These are phyloP conservation scores for Marmota flaviventris DNA, from an alignment of 2,113 vertebrate genomes.

Conservation along the genomic window DNA sequence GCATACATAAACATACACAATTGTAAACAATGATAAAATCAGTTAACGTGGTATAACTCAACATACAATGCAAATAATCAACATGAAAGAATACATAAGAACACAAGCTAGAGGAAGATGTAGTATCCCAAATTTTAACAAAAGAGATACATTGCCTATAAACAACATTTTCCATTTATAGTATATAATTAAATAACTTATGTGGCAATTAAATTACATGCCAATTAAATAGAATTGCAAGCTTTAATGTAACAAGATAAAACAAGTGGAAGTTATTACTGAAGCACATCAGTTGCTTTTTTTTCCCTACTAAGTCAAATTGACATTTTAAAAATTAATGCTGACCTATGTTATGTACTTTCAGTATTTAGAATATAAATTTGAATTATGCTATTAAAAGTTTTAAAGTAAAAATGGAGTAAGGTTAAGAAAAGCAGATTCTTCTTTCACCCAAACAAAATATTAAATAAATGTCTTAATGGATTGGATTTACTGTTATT, in stretches of 20 bases:
- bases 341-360: slow-evolving; percentile 19
- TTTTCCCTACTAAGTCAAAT: slow-evolving; percentile 61
- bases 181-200: slow-evolving; percentile 80
- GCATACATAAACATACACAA: background rate
- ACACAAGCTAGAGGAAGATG: slow-evolving; percentile 10
- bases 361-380: slow-evolving; percentile 58
- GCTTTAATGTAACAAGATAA: slow-evolving; percentile 77
- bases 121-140: slow-evolving; percentile 43
- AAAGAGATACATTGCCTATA: slow-evolving; percentile 70
- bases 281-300: slow-evolving; percentile 64
- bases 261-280: slow-evolving; percentile 70
- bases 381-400: slow-evolving; percentile 31
- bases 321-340: slow-evolving; percentile 78
- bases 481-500: background rate
- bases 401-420: slow-evolving; percentile 43
- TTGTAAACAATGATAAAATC: slow-evolving; percentile 37
- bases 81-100: slow-evolving; percentile 6
- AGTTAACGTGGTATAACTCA: background rate
- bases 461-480: slow-evolving; percentile 24
- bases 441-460: slow-evolving; percentile 13
- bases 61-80: background rate
- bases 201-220: slow-evolving; percentile 81
- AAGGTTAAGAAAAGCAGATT: background rate
- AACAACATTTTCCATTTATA: slow-evolving; percentile 77
- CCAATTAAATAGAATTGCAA: slow-evolving; percentile 82